Evolutionary conservation across 1,140 invertebrate genomes (phyloP).

Genomic region (Halictus rubicundus): DNA sequence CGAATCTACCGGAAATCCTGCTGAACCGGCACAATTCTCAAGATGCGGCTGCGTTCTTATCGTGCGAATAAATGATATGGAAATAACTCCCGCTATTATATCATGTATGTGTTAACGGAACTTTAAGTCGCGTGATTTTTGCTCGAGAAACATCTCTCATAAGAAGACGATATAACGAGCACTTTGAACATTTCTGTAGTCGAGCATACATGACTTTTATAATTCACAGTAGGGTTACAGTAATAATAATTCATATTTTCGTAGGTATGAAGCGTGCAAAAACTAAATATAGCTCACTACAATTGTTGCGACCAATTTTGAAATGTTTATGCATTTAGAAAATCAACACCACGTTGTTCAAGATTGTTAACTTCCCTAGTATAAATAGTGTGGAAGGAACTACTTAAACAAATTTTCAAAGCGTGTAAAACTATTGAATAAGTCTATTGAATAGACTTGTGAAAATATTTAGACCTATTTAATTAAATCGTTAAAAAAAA

Average conservation of each 20-base stretch:
- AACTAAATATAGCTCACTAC: too few species aligned
- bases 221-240: neutral
- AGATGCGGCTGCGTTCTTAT: conserved; percentile 10
- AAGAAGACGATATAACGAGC: neutral
- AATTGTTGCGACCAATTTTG: too few species aligned
- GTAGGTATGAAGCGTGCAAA: neutral
- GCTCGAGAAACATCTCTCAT: neutral
- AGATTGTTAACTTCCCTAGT: too few species aligned
- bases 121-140: neutral
- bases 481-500: too few species aligned
- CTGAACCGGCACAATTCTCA: neutral
- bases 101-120: conserved; percentile 8
- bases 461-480: neutral
- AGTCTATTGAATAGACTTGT: neutral
- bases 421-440: too few species aligned
- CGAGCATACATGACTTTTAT: too few species aligned
- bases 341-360: too few species aligned
- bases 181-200: too few species aligned
- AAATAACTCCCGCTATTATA: conserved; percentile 21
- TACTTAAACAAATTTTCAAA: too few species aligned
- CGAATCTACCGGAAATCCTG: conserved; percentile 36
- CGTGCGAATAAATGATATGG: conserved; percentile 27
- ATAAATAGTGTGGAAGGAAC: too few species aligned
- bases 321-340: too few species aligned
- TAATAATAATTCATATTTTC: neutral